Percentiles rank a stretch among this genome's conserved stretches.
These are phyloP conservation scores for Chaenocephalus aceratus DNA, from an alignment of 2,113 vertebrate species.

Conservation along the genomic window DNA sequence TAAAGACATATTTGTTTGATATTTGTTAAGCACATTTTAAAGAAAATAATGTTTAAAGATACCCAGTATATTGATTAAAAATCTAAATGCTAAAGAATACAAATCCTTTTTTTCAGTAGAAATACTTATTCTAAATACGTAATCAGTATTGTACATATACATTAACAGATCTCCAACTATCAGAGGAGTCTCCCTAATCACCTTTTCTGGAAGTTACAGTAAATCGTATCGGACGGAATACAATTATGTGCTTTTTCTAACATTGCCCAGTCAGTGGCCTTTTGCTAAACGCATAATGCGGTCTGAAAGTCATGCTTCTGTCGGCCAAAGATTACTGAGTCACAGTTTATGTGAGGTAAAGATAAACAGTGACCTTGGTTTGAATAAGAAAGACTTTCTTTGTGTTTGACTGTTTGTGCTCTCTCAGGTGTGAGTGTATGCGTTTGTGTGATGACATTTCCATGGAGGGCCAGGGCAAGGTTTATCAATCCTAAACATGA, in stretches of 20 bases:
- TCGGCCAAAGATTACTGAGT: slow-evolving; percentile 30
- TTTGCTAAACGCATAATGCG: slow-evolving; percentile 47
- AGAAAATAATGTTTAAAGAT: too few species aligned
- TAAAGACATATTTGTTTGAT: not conserved
- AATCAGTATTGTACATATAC: too few species aligned
- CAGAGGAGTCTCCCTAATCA: too few species aligned
- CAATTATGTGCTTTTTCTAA: too few species aligned
- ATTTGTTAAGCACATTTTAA: not conserved
- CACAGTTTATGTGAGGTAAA: slow-evolving; percentile 7
- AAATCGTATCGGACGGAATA: too few species aligned
- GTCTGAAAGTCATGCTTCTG: slow-evolving; percentile 12
- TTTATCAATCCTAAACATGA: slow-evolving; percentile 84
- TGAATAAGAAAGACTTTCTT: not conserved
- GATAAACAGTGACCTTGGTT: slow-evolving; percentile 26
- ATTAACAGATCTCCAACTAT: too few species aligned
- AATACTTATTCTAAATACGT: not conserved
- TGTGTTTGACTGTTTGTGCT: not conserved
- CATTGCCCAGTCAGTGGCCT: too few species aligned
- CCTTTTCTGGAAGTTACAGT: too few species aligned
- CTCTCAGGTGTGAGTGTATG: not conserved
- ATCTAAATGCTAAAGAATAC: not conserved
- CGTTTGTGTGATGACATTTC: slow-evolving; percentile 64
- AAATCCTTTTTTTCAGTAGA: not conserved
- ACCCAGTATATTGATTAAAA: too few species aligned
- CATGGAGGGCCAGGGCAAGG: slow-evolving; percentile 69